These are phyloP conservation scores for Radopholus similis DNA, from an alignment of 1,140 invertebrate genomes.

Conservation along the genomic window DNA sequence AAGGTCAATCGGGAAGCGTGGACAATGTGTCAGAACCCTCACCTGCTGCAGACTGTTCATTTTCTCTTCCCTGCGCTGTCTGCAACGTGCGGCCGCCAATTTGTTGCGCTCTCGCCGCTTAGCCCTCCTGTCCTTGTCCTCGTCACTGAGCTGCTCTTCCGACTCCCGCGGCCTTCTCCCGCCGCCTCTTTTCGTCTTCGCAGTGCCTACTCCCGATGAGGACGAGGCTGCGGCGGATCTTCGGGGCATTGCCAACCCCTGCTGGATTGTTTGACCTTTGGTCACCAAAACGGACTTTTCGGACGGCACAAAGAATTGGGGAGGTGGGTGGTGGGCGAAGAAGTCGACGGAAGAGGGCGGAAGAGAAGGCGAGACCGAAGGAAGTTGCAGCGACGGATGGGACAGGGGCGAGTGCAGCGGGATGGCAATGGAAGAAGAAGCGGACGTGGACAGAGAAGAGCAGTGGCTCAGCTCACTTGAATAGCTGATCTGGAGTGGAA, in stretches of 20 bases:
- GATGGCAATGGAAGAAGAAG: background rate
- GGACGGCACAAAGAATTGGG: background rate
- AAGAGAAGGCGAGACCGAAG: too few relatives aligned
- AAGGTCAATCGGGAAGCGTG: too few relatives aligned
- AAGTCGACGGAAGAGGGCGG: too few relatives aligned
- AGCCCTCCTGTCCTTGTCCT: conserved; percentile 39
- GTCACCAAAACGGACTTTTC: background rate
- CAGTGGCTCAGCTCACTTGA: background rate
- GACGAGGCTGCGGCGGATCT: background rate
- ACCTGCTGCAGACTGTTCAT: conserved; percentile 37
- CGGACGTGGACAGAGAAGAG: background rate
- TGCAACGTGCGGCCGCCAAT: conserved; percentile 40
- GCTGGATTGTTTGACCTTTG: background rate
- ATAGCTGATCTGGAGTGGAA: background rate
- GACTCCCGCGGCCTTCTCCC: conserved; percentile 23
- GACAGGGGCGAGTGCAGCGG: background rate
- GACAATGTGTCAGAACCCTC: background rate
- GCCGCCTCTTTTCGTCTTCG: conserved; percentile 2
- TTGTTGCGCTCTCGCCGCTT: conserved; percentile 44
- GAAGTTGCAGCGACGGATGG: background rate
- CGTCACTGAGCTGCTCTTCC: conserved; percentile 27
- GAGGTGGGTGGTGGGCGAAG: background rate
- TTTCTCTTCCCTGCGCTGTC: conserved; percentile 34
- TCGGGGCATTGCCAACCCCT: background rate
- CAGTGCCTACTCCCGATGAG: background rate